Evolutionary conservation across 35 echinoderm and acorn worm species (phyloP).

Genomic region (Stichopus chloronotus): DNA sequence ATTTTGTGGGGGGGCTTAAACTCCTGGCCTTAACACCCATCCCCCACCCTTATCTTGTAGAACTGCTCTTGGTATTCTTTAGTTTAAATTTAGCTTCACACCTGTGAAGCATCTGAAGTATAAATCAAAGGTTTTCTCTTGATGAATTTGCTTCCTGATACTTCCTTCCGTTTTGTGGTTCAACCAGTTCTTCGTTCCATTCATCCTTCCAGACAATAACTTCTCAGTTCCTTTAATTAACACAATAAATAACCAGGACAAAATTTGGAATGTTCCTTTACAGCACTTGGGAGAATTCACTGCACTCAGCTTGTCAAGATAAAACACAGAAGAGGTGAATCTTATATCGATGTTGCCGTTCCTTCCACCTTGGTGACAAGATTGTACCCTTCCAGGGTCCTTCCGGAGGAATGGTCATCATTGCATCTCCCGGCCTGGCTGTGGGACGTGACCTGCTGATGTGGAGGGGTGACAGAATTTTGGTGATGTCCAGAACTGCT

Average conservation of each 20-base stretch:
- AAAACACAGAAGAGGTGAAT: too few species aligned
- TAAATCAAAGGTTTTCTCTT: too few species aligned
- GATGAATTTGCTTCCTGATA: too few species aligned
- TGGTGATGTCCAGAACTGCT: slow-evolving; percentile 62
- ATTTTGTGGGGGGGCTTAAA: too few species aligned
- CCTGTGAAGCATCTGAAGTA: too few species aligned
- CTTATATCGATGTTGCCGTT: slow-evolving; percentile 22
- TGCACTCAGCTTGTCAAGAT: too few species aligned
- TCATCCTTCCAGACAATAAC: neutral
- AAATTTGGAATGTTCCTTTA: slow-evolving; percentile 12
- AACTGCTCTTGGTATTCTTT: too few species aligned
- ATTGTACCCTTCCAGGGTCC: slow-evolving; percentile 78
- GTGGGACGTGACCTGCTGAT: slow-evolving; percentile 26
- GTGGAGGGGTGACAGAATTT: slow-evolving; percentile 42
- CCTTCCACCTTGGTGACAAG: slow-evolving; percentile 77
- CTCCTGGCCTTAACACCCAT: too few species aligned
- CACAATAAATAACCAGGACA: too few species aligned
- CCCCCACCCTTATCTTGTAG: too few species aligned
- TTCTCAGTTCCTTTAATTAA: too few species aligned
- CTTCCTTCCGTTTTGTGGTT: neutral
- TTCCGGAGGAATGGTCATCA: slow-evolving; percentile 72
- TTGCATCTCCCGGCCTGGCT: neutral
- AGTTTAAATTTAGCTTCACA: too few species aligned
- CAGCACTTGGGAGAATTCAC: neutral
- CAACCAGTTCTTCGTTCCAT: neutral